phyloP scores from a whole-genome alignment of 2,797 vertebrate genomes.

The Orestias chungarensis region DNA sequence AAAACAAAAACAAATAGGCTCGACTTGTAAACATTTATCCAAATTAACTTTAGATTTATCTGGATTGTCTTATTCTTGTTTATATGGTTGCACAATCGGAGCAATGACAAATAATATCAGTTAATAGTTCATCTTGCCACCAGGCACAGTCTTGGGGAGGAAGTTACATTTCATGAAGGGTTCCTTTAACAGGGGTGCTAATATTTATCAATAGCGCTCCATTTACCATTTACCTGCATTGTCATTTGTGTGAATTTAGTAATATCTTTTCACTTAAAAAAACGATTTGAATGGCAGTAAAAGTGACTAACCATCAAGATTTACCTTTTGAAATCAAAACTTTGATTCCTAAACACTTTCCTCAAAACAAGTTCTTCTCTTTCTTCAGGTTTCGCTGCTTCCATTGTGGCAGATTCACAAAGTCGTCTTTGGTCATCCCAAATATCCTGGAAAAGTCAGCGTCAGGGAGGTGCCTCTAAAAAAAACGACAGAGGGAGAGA shows the following conservation, averaged over 20 bases:
- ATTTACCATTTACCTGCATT: not conserved
- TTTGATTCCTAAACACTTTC: not conserved
- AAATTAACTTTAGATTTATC: not conserved
- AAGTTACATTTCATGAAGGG: too few species aligned
- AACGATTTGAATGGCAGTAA: not conserved
- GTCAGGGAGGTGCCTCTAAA: constrained; percentile 86
- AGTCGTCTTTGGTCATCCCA: constrained; percentile 82
- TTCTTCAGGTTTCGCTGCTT: constrained; percentile 88
- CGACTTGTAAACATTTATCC: not conserved
- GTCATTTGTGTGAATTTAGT: not conserved
- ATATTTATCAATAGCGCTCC: not conserved
- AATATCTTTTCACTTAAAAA: not conserved
- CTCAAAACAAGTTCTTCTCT: constrained; percentile 84
- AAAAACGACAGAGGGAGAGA: not conserved
- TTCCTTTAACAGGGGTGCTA: not conserved
- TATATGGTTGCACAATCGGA: not conserved
- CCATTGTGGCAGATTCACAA: constrained; percentile 82
- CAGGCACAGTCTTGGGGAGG: not conserved
- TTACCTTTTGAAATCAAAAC: not conserved
- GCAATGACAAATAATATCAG: not conserved
- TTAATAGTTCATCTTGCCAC: not conserved
- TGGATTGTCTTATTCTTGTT: not conserved
- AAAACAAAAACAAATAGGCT: not conserved
- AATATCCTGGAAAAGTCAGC: constrained; percentile 82
- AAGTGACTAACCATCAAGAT: not conserved